Base-by-base conservation (phyloP, 2,797 vertebrate species). In the Spondyliosoma cantharus region DNA sequence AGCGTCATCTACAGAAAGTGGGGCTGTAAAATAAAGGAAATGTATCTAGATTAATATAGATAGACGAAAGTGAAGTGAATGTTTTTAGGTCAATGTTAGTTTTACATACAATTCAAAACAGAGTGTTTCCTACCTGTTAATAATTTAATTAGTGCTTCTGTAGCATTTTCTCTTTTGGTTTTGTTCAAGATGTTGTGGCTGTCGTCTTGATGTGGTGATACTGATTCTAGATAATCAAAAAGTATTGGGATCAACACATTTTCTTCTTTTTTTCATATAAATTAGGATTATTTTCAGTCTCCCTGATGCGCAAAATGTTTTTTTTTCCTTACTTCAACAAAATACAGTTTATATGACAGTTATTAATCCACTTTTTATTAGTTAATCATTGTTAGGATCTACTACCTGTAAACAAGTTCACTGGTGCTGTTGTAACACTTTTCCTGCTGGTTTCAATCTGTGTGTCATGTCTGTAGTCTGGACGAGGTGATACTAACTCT, bases 401-500 rank as follows among this genome's bases (percentile, higher is more conserved):
- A 37, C 22, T 56, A 90, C 87, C 80, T 80, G 81, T 27, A 25
- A 52, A 52, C 45, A 54, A 8, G 45, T 43, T 22, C 0, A 24
- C 0, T 25, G 70, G 45, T 14, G 69, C 43, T 48, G 48, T 27
- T 29, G 66, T 80, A 2, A 78, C 20, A 24, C 11, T 27, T 20
- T 69, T 50, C 25, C 20, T 48, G 24, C 24, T 76, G 37, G 25
- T 77, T 74, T 81, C 37, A 71, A 0, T 72, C 74, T 59, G 43
- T 20, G 14, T 60, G 43, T 80, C 42, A 37, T 37, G 37, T 37
- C 37, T 37, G 37, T 37, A 9, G 7, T 66, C 70, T 81, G 78
- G 81, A 69, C 0, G 16, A 78, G 37, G 62, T 5, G 86, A 81
- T 2, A 67, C 45, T 0, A 66, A 76, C 16, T 75, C 86, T 91